Conservation (phyloP, 2,888 invertebrate genomes). For the Aradus depressus region DNA sequence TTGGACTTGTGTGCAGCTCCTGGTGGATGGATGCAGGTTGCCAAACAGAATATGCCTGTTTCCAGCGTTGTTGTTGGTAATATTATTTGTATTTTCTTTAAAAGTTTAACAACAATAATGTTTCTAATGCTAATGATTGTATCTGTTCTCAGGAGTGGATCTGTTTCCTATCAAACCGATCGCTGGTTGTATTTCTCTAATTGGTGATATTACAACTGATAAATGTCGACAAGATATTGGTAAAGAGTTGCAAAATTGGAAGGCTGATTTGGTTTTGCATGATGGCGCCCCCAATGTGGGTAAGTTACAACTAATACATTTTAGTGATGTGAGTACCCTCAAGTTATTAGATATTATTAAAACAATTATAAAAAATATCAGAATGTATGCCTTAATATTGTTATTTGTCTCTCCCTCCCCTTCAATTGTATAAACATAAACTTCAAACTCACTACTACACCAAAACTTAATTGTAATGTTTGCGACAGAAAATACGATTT, state of each 20-base stretch:
- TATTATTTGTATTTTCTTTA: too few relatives aligned
- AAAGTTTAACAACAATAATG: too few relatives aligned
- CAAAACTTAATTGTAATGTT: too few relatives aligned
- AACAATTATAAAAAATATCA: background rate
- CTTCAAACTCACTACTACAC: too few relatives aligned
- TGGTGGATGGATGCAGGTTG: conserved; percentile 99
- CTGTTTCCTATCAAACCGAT: conserved; percentile 86
- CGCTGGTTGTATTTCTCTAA: conserved; percentile 76
- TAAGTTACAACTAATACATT: conserved; percentile 32
- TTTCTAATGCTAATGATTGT: background rate
- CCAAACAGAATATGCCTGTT: conserved; percentile 92
- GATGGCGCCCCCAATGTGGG: conserved; percentile 98
- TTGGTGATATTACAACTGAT: conserved; percentile 94
- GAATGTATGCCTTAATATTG: background rate
- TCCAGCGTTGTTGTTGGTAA: conserved; percentile 80
- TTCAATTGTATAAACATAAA: too few relatives aligned
- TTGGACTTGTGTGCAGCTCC: conserved; percentile 98
- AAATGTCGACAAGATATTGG: conserved; percentile 72
- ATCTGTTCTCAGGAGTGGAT: conserved; percentile 60
- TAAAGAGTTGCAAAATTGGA: conserved; percentile 85
- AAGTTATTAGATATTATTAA: too few relatives aligned
- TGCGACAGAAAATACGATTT: too few relatives aligned
- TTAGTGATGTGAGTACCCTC: too few relatives aligned
- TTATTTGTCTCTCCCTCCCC: too few relatives aligned
- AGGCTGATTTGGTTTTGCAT: conserved; percentile 91